Base-by-base conservation (phyloP, 64 coral and sea anemone genomes). In the Stichodactyla mertensii region DNA sequence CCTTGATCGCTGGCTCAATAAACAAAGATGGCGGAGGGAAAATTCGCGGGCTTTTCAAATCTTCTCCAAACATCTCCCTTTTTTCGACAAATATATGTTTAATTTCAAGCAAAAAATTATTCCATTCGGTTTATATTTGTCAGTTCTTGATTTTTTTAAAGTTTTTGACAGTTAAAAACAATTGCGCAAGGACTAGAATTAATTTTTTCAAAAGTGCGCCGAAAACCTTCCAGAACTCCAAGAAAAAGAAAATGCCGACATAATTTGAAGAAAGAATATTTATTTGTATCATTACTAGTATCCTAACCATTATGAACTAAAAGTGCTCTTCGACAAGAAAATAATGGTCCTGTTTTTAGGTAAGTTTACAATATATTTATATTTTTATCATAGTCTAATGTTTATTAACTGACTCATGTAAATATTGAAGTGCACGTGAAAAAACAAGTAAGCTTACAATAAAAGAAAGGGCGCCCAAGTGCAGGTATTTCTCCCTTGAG, bases 1-100 rank as follows among this genome's bases (percentile, higher is more conserved):
- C 22, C 4, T 19, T 19, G 28, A 87, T 11, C 85, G 84, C 79
- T 51, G 92, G 85, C 92, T 86, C 92, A 4, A 82, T 16, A 51
- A 81, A 61, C 12, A 20, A 88, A 88, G 78, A 86, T 85, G 80
- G 79, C 52, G 26, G n/a, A 64, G 15, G 23, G 57, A 77, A 13
- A 54, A 10, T 52, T 16, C 84, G 71, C 61, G 10, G 82, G 89
- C 1, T 53, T 81, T 81, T 81, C 78, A 53, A 55, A 81, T 81
- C 0, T 16, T 52, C 26, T n/a, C 7, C n/a, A 81, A 81, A 81
- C 55, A 81, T 54, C 19, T 20, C 0, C 12, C 12, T 31, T 74
- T 74, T 74, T 74, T 6, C 5, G 3, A 6, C n/a, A 26, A 6
- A 28, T 26, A 12, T 74, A 31, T 23, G 24, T 9, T 23, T 14